phyloP scores from a whole-genome alignment of 2,888 invertebrate genomes.

The Drosophila nigritarsus region DNA sequence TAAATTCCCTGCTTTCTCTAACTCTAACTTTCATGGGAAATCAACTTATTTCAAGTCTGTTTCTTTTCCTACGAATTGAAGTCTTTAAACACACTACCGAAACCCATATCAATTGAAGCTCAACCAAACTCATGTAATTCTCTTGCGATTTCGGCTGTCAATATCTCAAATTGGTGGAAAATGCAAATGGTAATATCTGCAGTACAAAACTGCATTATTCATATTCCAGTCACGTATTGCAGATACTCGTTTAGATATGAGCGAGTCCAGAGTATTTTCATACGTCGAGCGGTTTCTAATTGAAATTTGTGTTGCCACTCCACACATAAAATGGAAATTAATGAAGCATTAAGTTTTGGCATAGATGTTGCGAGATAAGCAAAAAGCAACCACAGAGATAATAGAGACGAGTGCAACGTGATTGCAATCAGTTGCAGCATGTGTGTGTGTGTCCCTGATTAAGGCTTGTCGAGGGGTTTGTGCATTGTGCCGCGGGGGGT shows the following conservation, averaged over 20 bases:
- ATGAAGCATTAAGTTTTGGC: conserved; percentile 68
- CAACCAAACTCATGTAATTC: neutral
- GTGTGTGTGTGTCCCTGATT: conserved; percentile 53
- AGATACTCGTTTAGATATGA: conserved; percentile 25
- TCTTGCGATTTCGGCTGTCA: conserved; percentile 12
- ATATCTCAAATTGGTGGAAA: neutral
- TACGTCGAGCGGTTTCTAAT: conserved; percentile 45
- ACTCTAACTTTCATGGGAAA: neutral
- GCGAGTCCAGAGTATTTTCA: conserved; percentile 9
- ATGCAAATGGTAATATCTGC: conserved; percentile 13
- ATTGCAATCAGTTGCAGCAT: conserved; percentile 60
- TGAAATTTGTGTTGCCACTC: conserved; percentile 30
- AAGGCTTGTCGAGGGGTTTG: conserved; percentile 42
- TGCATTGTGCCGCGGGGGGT: conserved; percentile 54
- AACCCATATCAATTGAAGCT: neutral
- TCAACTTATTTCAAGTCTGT: neutral
- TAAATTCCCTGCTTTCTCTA: neutral
- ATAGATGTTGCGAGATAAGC: conserved; percentile 42
- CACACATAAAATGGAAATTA: conserved; percentile 49
- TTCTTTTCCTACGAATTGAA: neutral
- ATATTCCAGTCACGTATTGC: conserved; percentile 34
- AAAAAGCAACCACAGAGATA: conserved; percentile 61
- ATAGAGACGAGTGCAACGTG: conserved; percentile 56
- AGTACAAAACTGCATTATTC: conserved; percentile 35
- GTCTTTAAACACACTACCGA: neutral